Evolutionary conservation across 2,888 invertebrate genomes (phyloP).

Genomic region (Andrena flavipes): DNA sequence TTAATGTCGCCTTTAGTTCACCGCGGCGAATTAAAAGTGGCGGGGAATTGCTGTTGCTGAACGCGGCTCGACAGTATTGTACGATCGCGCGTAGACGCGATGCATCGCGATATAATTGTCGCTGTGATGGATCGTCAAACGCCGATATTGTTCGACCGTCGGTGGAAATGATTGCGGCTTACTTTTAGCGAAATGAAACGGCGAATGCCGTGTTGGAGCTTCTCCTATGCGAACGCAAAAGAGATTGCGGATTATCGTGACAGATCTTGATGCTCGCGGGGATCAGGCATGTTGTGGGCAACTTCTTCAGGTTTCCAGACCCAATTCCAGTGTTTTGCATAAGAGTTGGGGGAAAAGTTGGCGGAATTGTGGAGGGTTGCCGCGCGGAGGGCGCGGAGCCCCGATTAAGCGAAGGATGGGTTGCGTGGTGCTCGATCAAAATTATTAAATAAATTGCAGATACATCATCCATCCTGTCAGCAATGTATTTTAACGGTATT

Average conservation of each 20-base stretch:
- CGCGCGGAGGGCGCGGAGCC: background rate
- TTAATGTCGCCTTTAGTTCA: slow-evolving; percentile 26
- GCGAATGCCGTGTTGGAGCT: slow-evolving; percentile 24
- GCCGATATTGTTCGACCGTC: background rate
- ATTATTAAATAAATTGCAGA: slow-evolving; percentile 39
- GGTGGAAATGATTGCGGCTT: slow-evolving; percentile 40
- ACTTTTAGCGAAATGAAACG: slow-evolving; percentile 28
- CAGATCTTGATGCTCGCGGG: slow-evolving; percentile 56
- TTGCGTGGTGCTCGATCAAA: slow-evolving; percentile 36
- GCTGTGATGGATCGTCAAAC: background rate
- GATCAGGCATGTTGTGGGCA: slow-evolving; percentile 30
- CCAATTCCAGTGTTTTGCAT: slow-evolving; percentile 41
- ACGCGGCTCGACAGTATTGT: background rate
- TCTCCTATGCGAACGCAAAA: slow-evolving; percentile 22
- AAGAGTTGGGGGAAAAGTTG: slow-evolving; percentile 23
- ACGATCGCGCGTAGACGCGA: background rate
- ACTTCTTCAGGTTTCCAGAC: slow-evolving; percentile 14
- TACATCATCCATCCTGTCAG: slow-evolving; percentile 5
- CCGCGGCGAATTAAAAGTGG: slow-evolving; percentile 12
- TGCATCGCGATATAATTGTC: background rate
- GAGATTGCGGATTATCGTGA: slow-evolving; percentile 59
- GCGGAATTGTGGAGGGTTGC: slow-evolving; percentile 3
- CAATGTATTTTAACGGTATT: background rate
- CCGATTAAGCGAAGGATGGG: slow-evolving; percentile 13
- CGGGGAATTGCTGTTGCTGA: background rate